Evolutionary conservation across 2,888 invertebrate species (phyloP).

Genomic region (Neoascia interrupta): DNA sequence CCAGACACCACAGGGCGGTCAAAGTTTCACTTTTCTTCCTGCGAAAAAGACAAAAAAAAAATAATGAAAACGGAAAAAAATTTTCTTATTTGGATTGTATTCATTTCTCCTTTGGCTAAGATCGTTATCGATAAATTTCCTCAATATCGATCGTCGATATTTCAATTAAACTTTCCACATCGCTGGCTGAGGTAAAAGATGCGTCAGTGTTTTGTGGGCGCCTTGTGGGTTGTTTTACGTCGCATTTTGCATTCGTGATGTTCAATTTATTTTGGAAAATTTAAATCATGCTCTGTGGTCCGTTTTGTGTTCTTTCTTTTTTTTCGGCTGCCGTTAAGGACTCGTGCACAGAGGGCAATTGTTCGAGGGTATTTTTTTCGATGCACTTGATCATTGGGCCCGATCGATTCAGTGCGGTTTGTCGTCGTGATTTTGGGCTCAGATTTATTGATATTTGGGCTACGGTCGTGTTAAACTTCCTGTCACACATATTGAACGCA

Average conservation of each 20-base stretch:
- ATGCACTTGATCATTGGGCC: constrained; percentile 60
- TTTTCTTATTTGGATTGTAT: constrained; percentile 8
- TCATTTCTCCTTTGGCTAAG: constrained; percentile 28
- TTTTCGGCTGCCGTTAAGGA: too few relatives aligned
- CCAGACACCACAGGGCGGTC: constrained; percentile 47
- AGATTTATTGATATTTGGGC: constrained; percentile 61
- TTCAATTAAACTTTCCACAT: constrained; percentile 68
- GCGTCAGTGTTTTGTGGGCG: constrained; percentile 14
- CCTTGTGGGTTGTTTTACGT: constrained; percentile 8
- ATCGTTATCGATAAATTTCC: constrained; percentile 65
- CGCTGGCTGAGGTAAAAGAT: constrained; percentile 34
- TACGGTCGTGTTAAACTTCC: constrained; percentile 64
- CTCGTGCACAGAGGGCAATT: constrained; percentile 25
- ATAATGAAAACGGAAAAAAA: not conserved
- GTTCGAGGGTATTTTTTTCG: not conserved
- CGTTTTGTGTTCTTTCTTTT: constrained; percentile 11
- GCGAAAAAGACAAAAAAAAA: constrained; percentile 1
- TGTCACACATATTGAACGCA: constrained; percentile 58
- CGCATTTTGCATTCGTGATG: constrained; percentile 41
- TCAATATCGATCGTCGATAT: constrained; percentile 65
- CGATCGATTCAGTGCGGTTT: not conserved
- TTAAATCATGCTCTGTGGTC: constrained; percentile 54
- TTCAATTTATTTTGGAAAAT: constrained; percentile 58
- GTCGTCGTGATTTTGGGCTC: constrained; percentile 45
- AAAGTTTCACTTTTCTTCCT: constrained; percentile 55